Evolutionary conservation across 2,888 invertebrate genomes (phyloP).

Genomic region (Eumacrocentrus americanus): DNA sequence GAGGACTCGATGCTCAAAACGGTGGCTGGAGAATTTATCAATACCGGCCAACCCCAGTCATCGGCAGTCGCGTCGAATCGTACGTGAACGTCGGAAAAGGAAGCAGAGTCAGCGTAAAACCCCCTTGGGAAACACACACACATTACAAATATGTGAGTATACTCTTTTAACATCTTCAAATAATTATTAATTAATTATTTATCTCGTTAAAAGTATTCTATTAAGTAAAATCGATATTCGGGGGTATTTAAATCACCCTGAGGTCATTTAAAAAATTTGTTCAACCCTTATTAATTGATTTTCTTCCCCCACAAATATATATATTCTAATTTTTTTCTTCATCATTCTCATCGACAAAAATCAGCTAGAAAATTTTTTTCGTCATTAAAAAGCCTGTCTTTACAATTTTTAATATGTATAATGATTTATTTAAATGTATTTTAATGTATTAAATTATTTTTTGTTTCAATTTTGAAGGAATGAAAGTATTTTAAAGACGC

Average conservation of each 20-base stretch:
- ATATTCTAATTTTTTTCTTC: background rate
- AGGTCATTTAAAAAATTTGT: background rate
- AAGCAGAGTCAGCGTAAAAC: background rate
- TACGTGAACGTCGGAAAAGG: conserved; percentile 8
- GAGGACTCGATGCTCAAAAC: conserved; percentile 40
- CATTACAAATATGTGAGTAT: conserved; percentile 18
- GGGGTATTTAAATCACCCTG: background rate
- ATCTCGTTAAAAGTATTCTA: background rate
- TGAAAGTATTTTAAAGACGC: no score
- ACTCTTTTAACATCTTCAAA: background rate
- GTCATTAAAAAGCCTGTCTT: no score
- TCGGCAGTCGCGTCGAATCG: conserved; percentile 43
- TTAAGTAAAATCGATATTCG: background rate
- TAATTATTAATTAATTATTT: background rate
- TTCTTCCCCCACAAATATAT: no score
- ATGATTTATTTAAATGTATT: no score
- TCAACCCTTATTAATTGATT: no score
- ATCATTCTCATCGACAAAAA: background rate
- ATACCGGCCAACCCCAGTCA: conserved; percentile 52
- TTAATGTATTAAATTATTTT: no score
- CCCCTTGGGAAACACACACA: background rate
- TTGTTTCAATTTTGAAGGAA: no score
- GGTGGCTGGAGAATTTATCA: conserved; percentile 55
- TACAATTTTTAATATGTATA: no score
- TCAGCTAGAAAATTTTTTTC: background rate